phyloP scores from a whole-genome alignment of 2,888 invertebrate species.

The Chalcosyrphus nemorum region DNA sequence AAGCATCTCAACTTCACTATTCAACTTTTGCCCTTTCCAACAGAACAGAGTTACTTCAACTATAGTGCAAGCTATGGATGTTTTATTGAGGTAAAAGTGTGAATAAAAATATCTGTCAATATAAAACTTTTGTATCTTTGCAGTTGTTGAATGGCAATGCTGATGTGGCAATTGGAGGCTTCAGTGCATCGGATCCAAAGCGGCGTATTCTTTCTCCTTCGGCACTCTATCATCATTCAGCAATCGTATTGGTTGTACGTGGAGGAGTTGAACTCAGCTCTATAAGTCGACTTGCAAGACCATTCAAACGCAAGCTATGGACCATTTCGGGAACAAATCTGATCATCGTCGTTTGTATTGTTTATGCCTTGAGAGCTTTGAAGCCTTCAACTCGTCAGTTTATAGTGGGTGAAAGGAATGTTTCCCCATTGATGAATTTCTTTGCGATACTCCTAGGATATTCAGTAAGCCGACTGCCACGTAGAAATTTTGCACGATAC shows the following conservation, averaged over 20 bases:
- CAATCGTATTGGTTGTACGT: constrained; percentile 76
- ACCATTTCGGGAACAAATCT: constrained; percentile 27
- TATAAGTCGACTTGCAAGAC: constrained; percentile 74
- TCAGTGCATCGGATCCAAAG: constrained; percentile 75
- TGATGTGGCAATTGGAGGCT: constrained; percentile 77
- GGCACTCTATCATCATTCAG: constrained; percentile 75
- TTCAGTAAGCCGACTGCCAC: constrained; percentile 74
- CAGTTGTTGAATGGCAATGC: constrained; percentile 74
- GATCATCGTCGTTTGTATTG: background rate
- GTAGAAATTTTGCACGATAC: constrained; percentile 75
- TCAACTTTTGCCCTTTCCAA: constrained; percentile 72
- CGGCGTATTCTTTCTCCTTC: constrained; percentile 75
- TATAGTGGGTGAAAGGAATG: constrained; percentile 66
- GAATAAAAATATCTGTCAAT: no score
- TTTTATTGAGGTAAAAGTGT: constrained; percentile 74
- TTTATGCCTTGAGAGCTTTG: background rate
- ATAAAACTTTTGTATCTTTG: no score
- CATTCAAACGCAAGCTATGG: constrained; percentile 76
- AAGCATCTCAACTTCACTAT: constrained; percentile 76
- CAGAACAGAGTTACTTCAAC: constrained; percentile 60
- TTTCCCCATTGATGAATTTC: constrained; percentile 74
- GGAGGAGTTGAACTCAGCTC: constrained; percentile 70
- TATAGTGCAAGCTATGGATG: constrained; percentile 74
- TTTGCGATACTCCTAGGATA: constrained; percentile 75
- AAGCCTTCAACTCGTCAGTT: constrained; percentile 26